Evolutionary conservation across 2,888 invertebrate genomes (phyloP), one percentile per base, ranked within the genome.

Genomic region (Drosophila atripex): DNA sequence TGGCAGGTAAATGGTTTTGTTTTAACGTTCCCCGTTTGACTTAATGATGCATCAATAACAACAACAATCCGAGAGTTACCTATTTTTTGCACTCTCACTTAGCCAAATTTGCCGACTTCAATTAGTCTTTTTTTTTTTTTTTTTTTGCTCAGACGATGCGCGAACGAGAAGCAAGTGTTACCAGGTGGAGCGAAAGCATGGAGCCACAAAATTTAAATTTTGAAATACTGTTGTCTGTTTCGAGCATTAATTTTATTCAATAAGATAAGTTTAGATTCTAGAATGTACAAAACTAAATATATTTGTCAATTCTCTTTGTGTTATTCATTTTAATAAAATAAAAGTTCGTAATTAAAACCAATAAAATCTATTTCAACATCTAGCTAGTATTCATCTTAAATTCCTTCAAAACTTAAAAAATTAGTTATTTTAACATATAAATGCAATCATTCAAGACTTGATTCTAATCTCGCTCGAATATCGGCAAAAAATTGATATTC

Each of bases 21-120:
- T 18, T 41, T 8, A 3, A 16, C 16, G 9, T 41, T 41, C 11
- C 39, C 39, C 16, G 16, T 41, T 41, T 16, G 9, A 7, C 30
- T 30, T 11, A 35, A 35, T 5, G 1, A 38, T 49, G 3, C 30
- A 49, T 41, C 47, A 46, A 28, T 28, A 28, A 30, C 46, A 53
- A 30, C n/a, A 39, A 14, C 38, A 53, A 57, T 35, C 25, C 2
- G 8, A 30, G 25, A 14, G 30, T 49, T 14, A n/a, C 12, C 12
- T 30, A 54, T 54, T 53, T 54, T 21, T 57, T 57, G 21, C 14
- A 11, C 21, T 30, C 39, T 39, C 14, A 39, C 43, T 43, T 43
- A 8, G 28, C 25, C 18, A 57, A 58, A 41, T 32, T 54, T 9
- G 55, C 55, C 41, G 57, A 58, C 57, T 38, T 52, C 1, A 43